Evolutionary conservation across 2,113 vertebrate genomes (phyloP).

Genomic region (Melanerpes formicivorus): DNA sequence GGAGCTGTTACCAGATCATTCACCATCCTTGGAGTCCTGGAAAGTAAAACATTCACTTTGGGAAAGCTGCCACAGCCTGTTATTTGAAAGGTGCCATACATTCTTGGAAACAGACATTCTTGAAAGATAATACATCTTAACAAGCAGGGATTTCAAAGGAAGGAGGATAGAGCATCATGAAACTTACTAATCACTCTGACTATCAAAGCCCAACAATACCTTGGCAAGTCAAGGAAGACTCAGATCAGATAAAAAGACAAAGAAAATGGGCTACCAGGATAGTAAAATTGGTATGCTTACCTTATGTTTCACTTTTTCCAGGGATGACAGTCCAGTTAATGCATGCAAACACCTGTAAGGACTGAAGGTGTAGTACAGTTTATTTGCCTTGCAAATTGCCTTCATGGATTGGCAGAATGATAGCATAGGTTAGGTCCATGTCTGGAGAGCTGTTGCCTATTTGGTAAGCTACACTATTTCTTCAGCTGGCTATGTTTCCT

Average conservation of each 20-base stretch:
- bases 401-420: neutral
- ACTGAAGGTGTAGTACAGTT: neutral
- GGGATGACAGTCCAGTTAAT: neutral
- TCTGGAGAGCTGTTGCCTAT: neutral
- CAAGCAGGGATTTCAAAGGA: neutral
- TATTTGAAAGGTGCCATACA: neutral
- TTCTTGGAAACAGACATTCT: neutral
- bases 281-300: neutral
- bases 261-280: neutral
- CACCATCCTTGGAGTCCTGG: neutral
- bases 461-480: neutral
- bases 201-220: neutral
- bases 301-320: neutral
- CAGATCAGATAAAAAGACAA: neutral
- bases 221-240: neutral
- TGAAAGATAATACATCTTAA: neutral
- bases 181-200: too few relatives aligned
- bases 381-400: neutral
- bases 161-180: neutral
- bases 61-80: neutral
- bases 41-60: neutral
- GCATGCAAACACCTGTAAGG: neutral
- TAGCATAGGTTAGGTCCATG: neutral
- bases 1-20: neutral
- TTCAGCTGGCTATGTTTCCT: neutral